phyloP scores from a whole-genome alignment of 1,140 invertebrate genomes.

The Zaprionus africanus region DNA sequence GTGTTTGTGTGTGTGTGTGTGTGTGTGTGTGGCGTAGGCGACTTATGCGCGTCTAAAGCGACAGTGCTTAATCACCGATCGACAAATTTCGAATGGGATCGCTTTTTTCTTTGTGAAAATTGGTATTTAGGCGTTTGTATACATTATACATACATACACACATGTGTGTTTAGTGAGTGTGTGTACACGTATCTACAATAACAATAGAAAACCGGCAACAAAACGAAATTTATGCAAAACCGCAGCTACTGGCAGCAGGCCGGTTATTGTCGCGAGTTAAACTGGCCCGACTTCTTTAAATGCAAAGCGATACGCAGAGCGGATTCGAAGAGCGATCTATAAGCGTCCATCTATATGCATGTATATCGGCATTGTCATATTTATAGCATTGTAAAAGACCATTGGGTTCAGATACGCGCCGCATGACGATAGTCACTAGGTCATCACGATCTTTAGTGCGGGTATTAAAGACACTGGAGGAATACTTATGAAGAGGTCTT shows the following conservation, averaged over 20 bases:
- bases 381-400: conserved; percentile 20
- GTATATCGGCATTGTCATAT: conserved; percentile 1
- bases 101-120: conserved; percentile 45
- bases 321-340: not conserved
- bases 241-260: conserved; percentile 57
- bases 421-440: conserved; percentile 17
- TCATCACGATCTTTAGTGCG: conserved; percentile 15
- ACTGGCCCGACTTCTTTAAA: conserved; percentile 40
- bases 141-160: not conserved
- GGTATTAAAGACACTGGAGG: conserved; percentile 8
- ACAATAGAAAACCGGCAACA: conserved; percentile 41
- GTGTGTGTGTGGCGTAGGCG: conserved; percentile 32
- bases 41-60: conserved; percentile 21
- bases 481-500: not conserved
- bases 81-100: conserved; percentile 51
- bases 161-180: not conserved
- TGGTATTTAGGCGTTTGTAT: not conserved
- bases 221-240: conserved; percentile 67
- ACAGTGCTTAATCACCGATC: conserved; percentile 53
- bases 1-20: not conserved
- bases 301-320: conserved; percentile 28
- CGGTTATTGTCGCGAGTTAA: conserved; percentile 36
- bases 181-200: conserved; percentile 15
- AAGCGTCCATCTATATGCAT: not conserved
- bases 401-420: conserved; percentile 16